Base-by-base conservation (phyloP, 2,888 invertebrate genomes). In the Baccha elongata region DNA sequence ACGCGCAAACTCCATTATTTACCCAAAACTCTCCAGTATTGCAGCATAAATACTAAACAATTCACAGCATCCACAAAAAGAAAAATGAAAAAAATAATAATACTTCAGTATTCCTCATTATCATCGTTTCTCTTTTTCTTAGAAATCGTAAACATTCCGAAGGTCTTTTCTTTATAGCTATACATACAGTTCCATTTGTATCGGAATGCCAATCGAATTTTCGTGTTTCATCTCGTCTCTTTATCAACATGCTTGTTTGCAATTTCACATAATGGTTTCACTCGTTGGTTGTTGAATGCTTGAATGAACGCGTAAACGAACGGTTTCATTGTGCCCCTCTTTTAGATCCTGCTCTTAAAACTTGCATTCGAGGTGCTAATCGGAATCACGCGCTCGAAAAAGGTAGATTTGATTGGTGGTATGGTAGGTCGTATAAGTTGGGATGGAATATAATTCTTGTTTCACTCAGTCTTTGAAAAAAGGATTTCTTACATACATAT, bases 101-200 rank as follows among this genome's bases (percentile, higher is more conserved):
- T 32, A 50, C 19, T n/a, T 17, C 17, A 11, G 7, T 15, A 46
- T 69, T 64, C 21, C 6, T 17, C 17, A 6, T 42, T 44, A 67
- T 60, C 46, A 13, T 52, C 44, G 19, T 50, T 76, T 72, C 71
- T 72, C 62, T 72, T 76, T 53, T 71, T 71, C 76, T 23, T 71
- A 64, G 72, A 83, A 83, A 83, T 73, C 78, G 75, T 81, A 81
- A 67, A 73, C 83, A 78, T 73, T 83, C 73, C 83, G 83, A 83
- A 83, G 83, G 83, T 83, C n/a, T n/a, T n/a, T n/a, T n/a, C n/a
- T n/a, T n/a, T n/a, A n/a, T n/a, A n/a, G n/a, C n/a, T n/a, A n/a
- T n/a, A n/a, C n/a, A n/a, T 72, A 60, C 58, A 50, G 72, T 60
- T 73, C 35, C 60, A 73, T 79, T 83, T 78, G 78, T 67, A 73